phyloP scores from a whole-genome alignment of 2,888 invertebrate species.

The Melieria crassipennis region DNA sequence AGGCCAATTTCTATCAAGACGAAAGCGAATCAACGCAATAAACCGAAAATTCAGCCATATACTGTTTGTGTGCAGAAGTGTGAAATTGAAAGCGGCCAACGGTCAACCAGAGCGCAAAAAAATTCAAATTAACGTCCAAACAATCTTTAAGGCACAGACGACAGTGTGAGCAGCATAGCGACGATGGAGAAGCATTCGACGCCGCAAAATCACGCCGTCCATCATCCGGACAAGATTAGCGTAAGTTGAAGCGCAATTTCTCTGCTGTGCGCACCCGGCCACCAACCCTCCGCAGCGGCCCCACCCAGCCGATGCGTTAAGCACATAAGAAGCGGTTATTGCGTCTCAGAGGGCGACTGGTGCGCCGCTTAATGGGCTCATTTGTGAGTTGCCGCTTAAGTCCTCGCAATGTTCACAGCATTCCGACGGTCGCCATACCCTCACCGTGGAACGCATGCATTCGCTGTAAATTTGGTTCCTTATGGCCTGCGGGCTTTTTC shows the following conservation, averaged over 20 bases:
- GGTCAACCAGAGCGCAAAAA: background rate
- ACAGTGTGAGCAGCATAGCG: background rate
- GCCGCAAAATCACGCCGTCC: conserved; percentile 21
- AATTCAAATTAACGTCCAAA: conserved; percentile 1
- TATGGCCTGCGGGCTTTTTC: no score
- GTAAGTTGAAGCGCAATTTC: conserved; percentile 47
- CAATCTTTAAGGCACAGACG: conserved; percentile 10
- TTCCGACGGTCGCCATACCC: no score
- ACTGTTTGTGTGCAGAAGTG: no score
- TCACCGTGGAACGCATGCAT: no score
- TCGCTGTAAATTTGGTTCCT: no score
- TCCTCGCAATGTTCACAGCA: no score
- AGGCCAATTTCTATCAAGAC: no score
- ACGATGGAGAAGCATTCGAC: conserved; percentile 35
- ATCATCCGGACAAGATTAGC: conserved; percentile 42
- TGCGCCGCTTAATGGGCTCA: background rate
- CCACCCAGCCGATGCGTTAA: background rate
- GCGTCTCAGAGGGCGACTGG: background rate
- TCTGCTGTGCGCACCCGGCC: background rate
- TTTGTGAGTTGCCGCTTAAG: background rate
- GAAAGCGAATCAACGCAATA: no score
- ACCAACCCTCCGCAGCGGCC: background rate
- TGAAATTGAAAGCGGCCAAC: no score
- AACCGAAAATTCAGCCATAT: no score
- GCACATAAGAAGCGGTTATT: background rate